Percentiles rank a stretch among this genome's conserved stretches.
These are phyloP conservation scores for Parazoanthus atlanticus DNA, from an alignment of 92 coral and sea anemone genomes.

Conservation along the genomic window DNA sequence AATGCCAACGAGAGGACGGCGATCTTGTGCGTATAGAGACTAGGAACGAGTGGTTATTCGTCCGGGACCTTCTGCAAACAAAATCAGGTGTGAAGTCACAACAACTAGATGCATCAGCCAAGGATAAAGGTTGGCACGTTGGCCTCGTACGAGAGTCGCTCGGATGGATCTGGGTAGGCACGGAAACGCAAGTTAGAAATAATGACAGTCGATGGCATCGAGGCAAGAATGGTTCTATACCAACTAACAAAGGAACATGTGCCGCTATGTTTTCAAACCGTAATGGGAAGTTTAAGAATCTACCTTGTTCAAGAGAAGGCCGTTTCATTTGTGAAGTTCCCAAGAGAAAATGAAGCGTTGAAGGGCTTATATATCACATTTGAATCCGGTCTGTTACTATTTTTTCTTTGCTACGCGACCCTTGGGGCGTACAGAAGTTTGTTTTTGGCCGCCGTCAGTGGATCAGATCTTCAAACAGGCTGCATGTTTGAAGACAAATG, in stretches of 20 bases:
- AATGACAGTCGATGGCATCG: conserved; percentile 13
- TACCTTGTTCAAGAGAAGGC: conserved; percentile 6
- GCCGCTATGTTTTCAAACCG: conserved; percentile 5
- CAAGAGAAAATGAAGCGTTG: neutral
- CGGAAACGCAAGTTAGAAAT: neutral
- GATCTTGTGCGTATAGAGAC: conserved; percentile 40
- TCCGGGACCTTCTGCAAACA: neutral
- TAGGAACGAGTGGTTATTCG: conserved; percentile 21
- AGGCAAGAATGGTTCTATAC: neutral
- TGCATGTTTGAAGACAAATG: too few species aligned
- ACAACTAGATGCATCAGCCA: neutral
- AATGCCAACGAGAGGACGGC: conserved; percentile 6
- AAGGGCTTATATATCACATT: neutral
- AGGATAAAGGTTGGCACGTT: conserved; percentile 8
- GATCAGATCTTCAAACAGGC: too few species aligned
- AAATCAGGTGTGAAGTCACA: neutral
- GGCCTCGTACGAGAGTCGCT: conserved; percentile 11
- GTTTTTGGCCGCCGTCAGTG: too few species aligned
- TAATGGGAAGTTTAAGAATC: neutral
- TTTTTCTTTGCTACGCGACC: neutral
- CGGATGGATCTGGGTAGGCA: conserved; percentile 25
- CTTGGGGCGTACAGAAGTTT: too few species aligned
- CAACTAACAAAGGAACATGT: conserved; percentile 2
- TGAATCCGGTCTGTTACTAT: neutral
- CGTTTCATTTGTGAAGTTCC: conserved; percentile 27